Conservation (phyloP, 2,888 invertebrate species). For the Agrilus biguttatus region DNA sequence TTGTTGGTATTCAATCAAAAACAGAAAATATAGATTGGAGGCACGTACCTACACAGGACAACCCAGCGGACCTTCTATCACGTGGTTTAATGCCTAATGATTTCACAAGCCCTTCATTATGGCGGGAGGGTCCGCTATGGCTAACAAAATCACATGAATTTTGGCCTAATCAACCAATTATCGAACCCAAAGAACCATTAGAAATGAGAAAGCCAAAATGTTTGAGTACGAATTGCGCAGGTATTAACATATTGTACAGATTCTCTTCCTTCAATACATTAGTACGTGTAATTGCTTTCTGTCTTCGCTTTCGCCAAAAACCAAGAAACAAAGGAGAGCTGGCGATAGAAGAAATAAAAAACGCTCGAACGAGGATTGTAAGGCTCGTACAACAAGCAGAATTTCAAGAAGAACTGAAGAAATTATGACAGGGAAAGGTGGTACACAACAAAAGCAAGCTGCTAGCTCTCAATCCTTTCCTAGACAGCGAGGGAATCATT, state of each 20-base stretch:
- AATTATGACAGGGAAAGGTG: not conserved
- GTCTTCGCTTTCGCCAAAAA: conserved; percentile 1
- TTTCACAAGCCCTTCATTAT: not conserved
- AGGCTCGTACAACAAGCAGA: not conserved
- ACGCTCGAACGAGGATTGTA: no score
- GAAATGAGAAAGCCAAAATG: no score
- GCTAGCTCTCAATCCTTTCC: conserved; percentile 9
- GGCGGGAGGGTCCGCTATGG: conserved; percentile 4
- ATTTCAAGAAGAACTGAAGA: not conserved
- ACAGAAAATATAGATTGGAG: conserved; percentile 4
- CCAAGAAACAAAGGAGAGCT: no score
- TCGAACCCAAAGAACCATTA: no score
- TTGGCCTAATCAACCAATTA: no score
- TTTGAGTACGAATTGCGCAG: no score
- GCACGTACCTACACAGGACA: conserved; percentile 5
- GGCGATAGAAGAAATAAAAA: no score
- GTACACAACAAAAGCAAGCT: conserved; percentile 3
- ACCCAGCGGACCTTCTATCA: conserved; percentile 7
- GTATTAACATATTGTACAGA: conserved; percentile 2
- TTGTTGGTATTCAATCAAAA: conserved; percentile 6
- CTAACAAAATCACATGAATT: no score
- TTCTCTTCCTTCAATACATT: conserved; percentile 5
- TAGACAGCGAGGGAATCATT: conserved; percentile 8
- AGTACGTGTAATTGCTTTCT: conserved; percentile 2
- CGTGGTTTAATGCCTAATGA: conserved; percentile 3